These are phyloP conservation scores for Fabriciana adippe DNA, from an alignment of 2,888 invertebrate genomes.

Conservation along the genomic window DNA sequence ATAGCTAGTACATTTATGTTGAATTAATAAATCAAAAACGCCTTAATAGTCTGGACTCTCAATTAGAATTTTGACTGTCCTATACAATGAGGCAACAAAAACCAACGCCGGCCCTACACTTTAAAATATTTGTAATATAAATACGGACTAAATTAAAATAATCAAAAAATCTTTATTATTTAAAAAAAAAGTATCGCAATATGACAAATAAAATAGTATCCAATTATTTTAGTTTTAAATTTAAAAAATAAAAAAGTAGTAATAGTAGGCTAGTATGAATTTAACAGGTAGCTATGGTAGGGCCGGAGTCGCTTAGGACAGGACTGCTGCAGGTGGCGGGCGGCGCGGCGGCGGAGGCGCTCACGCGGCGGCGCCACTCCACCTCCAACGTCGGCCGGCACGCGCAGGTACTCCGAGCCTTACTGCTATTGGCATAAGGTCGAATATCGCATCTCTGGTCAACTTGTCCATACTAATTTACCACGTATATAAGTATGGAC, in stretches of 20 bases:
- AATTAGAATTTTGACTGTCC: slow-evolving; percentile 57
- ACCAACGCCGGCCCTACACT: slow-evolving; percentile 26
- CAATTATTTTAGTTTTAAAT: too few relatives aligned
- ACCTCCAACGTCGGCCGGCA: slow-evolving; percentile 86
- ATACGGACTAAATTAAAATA: too few relatives aligned
- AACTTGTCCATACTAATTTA: neutral
- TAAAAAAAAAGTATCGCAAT: too few relatives aligned
- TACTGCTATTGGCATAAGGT: slow-evolving; percentile 5
- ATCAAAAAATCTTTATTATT: too few relatives aligned
- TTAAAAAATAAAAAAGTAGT: too few relatives aligned
- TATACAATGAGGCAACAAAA: slow-evolving; percentile 55
- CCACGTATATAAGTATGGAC: neutral
- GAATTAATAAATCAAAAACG: slow-evolving; percentile 43
- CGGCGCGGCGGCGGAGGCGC: slow-evolving; percentile 78
- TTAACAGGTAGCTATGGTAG: slow-evolving; percentile 3
- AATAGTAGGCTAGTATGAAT: too few relatives aligned
- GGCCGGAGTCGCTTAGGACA: slow-evolving; percentile 48
- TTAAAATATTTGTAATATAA: neutral
- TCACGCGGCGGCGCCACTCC: slow-evolving; percentile 89
- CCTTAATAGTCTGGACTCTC: slow-evolving; percentile 59
- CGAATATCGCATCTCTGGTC: slow-evolving; percentile 16
- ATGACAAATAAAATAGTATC: neutral
- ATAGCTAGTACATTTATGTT: neutral
- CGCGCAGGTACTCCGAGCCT: slow-evolving; percentile 79
- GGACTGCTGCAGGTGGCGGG: slow-evolving; percentile 71